Evolutionary conservation across 1,140 invertebrate genomes (phyloP), one percentile per base, ranked within the genome.

Genomic region (Protaetia brevitarsis): DNA sequence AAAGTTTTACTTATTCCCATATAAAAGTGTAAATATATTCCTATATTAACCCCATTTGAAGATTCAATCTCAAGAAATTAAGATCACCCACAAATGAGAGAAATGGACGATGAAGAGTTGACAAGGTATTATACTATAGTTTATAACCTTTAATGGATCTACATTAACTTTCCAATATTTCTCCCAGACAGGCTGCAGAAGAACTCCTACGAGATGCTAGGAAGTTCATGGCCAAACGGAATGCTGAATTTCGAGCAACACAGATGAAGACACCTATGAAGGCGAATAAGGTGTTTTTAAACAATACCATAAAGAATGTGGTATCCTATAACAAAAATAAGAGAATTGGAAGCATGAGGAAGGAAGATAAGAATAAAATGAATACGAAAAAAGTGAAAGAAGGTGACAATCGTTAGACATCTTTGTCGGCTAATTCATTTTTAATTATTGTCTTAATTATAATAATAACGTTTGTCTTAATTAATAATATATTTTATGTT

Each of bases 51-150:
- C n/a, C n/a, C n/a, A n/a, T n/a, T n/a, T n/a, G n/a, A n/a, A n/a
- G n/a, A n/a, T n/a, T n/a, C n/a, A n/a, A n/a, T n/a, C n/a, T n/a
- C n/a, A n/a, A n/a, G n/a, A n/a, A n/a, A n/a, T n/a, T n/a, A n/a
- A n/a, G 5, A 2, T 37, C n/a, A 1, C 16, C 16, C n/a, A 5
- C 3, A 45, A 45, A 45, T 45, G 23, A 45, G n/a, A 7, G 23
- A 5, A 61, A 61, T 61, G 59, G 30, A 61, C 21, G 59, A 61
- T 34, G 59, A 61, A 36, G 59, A 61, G 36, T 16, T 61, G 36
- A 61, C 59, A 0, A 30, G 59, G 59, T 61, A 61, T 16, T 61
- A n/a, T n/a, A n/a, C 23, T 31, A 34, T 61, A 21, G 13, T 34
- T 61, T 13, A 36, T 34, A 51, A 21, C 29, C 13, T 3, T 2